Evolutionary conservation across 2,113 vertebrate genomes (phyloP), one percentile per base, ranked within the genome.

Genomic region (Lanius collurio): DNA sequence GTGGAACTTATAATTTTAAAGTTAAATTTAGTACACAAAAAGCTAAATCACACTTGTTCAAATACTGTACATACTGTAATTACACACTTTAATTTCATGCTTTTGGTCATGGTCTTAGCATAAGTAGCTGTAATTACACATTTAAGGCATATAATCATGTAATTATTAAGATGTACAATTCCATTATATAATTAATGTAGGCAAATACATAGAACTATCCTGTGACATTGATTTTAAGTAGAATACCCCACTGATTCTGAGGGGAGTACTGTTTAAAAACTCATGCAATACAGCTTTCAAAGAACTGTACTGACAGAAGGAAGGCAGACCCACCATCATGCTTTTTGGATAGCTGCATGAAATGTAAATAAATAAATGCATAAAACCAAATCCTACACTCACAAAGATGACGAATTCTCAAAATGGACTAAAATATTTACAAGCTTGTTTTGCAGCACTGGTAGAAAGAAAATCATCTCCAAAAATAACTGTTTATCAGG

Each of bases 111-210:
- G 83, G 86, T 94, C 52, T 95, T 95, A 81, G 74, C 83, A 57
- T 94, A 97, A 96, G 59, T 86, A 92, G 77, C 59, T 70, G 64
- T 65, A 97, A 95, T 97, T 96, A 95, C 67, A 93, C 31, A 81
- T 96, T 96, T 94, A 81, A 90, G 67, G 57, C 64, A 86, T 83
- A 57, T 92, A 95, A 96, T 95, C 76, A 89, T 92, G 81, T 89
- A 92, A 93, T 92, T 94, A 95, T 94, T 93, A 94, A 95, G 83
- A 97, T 83, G 62, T 59, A 91, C 53, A 91, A 93, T 85, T 92
- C 81, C 95, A 86, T 95, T 96, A 93, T 53, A 69, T 91, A 95
- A 96, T 95, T 94, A 96, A 88, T 56, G 56, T 75, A 95, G 89
- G 75, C 68, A 97, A 94, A 95, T 94, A 87, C 6, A 55, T 60